Evolutionary conservation across 2,113 vertebrate genomes (phyloP), one percentile per base, ranked within the genome.

Genomic region (Sardina pilchardus): DNA sequence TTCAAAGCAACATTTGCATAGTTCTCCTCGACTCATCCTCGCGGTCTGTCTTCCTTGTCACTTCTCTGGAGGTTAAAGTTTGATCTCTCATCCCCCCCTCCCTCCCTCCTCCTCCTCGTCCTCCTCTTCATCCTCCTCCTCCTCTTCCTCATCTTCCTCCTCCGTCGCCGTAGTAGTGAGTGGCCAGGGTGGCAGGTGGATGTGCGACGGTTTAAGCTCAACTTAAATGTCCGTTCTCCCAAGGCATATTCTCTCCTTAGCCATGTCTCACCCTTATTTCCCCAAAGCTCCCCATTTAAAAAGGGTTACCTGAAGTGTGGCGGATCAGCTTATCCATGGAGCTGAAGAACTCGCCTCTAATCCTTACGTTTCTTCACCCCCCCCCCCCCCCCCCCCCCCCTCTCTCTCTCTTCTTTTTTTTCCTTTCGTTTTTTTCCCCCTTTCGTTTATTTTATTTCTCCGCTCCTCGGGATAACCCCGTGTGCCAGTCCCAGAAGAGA

Each of bases 281-380:
- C 83, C 85, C 50, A 84, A 85, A 90, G 86, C 59, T 78, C 82
- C 34, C 80, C 82, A 30, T 89, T 88, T 87, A 84, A 88, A 86
- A 88, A 90, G 82, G 80, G 83, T 90, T 86, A 90, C 87, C 89
- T 88, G 89, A 44, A 89, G 87, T 84, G 81, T 89, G 86, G 84
- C 63, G 50, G 86, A 87, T 88, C 78, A 86, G 86, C 86, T 90
- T 88, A 91, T 90, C 90, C 90, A 56, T 50, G 59, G 83, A 88
- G 86, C 89, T 63, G 83, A 87, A 81, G 81, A 87, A 88, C 89
- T 89, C 82, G 82, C 85, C 82, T 90, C 85, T 90, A 90, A 90
- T 90, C 91, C 90, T 80, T 83, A 56, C 47, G 16, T 71, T 63
- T 89, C 81, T 34, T 5, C 3, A 3, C 30, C 12, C 71, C 30